Percentiles rank a stretch among this genome's conserved stretches.
phyloP scores from a whole-genome alignment of 2,797 vertebrate genomes.

The Schizopygopsis pylzovi region DNA sequence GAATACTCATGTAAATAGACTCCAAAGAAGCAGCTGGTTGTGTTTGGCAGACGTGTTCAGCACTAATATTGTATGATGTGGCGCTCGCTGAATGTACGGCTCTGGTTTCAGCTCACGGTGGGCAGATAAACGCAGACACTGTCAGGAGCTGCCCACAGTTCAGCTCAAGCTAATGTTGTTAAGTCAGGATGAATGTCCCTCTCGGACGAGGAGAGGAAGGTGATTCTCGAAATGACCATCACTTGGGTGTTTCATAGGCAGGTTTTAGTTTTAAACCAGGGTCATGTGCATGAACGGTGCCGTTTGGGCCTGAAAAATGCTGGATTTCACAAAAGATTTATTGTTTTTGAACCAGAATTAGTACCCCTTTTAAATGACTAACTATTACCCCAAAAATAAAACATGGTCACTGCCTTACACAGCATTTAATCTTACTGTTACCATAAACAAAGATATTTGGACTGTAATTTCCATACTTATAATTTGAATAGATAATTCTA shows the following conservation, averaged over 20 bases:
- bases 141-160: constrained; percentile 1
- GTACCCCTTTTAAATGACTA: not conserved
- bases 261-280: not conserved
- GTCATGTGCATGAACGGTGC: not conserved
- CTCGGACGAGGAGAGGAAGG: not conserved
- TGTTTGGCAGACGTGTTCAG: constrained; percentile 28
- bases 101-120: constrained; percentile 54
- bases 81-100: constrained; percentile 54
- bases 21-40: constrained; percentile 40
- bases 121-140: constrained; percentile 49
- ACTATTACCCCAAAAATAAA: not conserved
- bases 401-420: not conserved
- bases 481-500: not conserved
- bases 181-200: not conserved
- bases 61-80: constrained; percentile 37
- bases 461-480: not conserved
- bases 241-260: not conserved
- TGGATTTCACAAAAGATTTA: not conserved
- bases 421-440: not conserved
- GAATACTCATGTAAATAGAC: constrained; percentile 35
- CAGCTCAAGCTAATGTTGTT: not conserved
- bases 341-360: not conserved
- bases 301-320: not conserved
- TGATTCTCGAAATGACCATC: not conserved
- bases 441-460: not conserved